Evolutionary conservation across 2,888 invertebrate species (phyloP).

Genomic region (Ormyrus nitidulus): DNA sequence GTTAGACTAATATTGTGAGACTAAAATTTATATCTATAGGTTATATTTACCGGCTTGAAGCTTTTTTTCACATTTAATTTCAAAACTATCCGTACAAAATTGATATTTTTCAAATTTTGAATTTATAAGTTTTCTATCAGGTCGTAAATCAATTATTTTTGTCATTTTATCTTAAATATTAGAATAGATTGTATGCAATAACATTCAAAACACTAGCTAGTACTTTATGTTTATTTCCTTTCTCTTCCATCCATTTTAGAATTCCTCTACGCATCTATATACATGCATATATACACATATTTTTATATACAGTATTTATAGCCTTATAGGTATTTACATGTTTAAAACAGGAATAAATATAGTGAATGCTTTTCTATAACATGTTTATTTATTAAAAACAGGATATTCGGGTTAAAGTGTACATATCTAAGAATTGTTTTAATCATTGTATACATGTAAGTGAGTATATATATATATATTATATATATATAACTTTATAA

Average conservation of each 20-base stretch:
- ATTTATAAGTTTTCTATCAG: constrained; percentile 65
- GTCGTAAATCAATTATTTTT: constrained; percentile 69
- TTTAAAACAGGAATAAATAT: neutral
- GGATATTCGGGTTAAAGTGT: constrained; percentile 22
- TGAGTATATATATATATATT: constrained; percentile 31
- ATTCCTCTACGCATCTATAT: no score
- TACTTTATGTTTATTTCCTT: no score
- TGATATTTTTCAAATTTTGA: constrained; percentile 71
- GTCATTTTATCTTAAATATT: constrained; percentile 61
- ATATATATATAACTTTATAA: constrained; percentile 45
- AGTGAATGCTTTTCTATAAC: constrained; percentile 34
- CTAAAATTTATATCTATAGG: constrained; percentile 29
- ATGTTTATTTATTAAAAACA: constrained; percentile 55
- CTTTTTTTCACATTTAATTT: constrained; percentile 61
- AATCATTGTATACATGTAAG: constrained; percentile 37
- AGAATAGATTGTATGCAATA: no score
- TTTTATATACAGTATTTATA: neutral
- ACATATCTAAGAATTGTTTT: constrained; percentile 44
- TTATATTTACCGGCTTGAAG: constrained; percentile 63
- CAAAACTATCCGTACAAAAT: constrained; percentile 64
- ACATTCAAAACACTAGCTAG: no score
- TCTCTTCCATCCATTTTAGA: no score
- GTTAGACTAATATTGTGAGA: constrained; percentile 5
- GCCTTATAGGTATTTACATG: neutral
- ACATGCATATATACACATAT: no score